Percentiles rank a stretch among this genome's conserved stretches.
Conservation (phyloP, 1,140 invertebrate genomes). For the Cyclargus thomasi region DNA sequence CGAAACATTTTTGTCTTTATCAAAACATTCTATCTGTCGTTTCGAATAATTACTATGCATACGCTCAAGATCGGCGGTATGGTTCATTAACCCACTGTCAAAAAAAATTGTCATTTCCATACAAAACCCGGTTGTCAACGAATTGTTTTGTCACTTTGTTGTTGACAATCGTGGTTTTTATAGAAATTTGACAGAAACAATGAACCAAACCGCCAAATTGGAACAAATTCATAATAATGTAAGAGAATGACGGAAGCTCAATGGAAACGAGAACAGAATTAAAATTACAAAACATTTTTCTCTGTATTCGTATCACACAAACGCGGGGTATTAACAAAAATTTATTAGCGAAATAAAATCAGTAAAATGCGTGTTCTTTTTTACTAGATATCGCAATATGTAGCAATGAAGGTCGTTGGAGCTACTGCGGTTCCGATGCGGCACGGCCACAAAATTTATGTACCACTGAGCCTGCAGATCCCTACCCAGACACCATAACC, state of each 20-base stretch:
- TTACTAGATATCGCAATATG: slow-evolving; percentile 58
- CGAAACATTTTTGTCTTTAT: background rate
- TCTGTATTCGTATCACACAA: background rate
- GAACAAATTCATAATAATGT: too few relatives aligned
- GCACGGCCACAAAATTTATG: slow-evolving; percentile 66
- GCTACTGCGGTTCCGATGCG: slow-evolving; percentile 65
- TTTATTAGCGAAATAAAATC: background rate
- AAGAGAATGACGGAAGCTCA: too few relatives aligned
- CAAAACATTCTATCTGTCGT: too few relatives aligned
- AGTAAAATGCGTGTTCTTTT: slow-evolving; percentile 33
- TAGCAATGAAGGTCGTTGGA: slow-evolving; percentile 49
- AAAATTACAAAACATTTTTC: background rate
- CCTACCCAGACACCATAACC: slow-evolving; percentile 43
- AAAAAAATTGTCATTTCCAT: too few relatives aligned
- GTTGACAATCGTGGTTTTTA: too few relatives aligned
- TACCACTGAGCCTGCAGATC: slow-evolving; percentile 60
- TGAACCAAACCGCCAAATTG: too few relatives aligned
- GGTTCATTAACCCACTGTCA: too few relatives aligned
- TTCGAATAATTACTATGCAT: too few relatives aligned
- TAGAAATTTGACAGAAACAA: too few relatives aligned
- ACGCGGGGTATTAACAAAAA: background rate
- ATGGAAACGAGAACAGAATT: background rate
- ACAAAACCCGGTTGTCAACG: too few relatives aligned
- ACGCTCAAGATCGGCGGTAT: too few relatives aligned
- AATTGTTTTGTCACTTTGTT: too few relatives aligned